Conservation (phyloP, 2,888 invertebrate species). For the Neocrepidodera transversa region DNA sequence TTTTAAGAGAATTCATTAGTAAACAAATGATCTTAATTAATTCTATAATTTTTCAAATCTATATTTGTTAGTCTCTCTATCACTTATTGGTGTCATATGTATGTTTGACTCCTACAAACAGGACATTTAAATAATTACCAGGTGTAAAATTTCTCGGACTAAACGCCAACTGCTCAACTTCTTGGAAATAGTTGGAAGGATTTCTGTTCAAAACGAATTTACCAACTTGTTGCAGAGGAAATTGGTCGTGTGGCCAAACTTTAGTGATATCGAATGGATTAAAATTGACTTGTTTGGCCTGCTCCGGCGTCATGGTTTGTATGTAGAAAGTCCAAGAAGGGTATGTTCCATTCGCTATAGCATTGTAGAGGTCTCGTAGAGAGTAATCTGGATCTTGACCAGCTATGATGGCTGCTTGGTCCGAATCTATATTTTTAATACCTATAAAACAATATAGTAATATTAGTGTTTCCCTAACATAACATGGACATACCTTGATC, state of each 20-base stretch:
- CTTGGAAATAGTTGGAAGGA: conserved; percentile 88
- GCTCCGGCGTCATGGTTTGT: conserved; percentile 81
- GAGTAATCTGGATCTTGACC: conserved; percentile 85
- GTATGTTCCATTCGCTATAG: conserved; percentile 70
- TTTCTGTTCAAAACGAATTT: conserved; percentile 83
- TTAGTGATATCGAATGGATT: conserved; percentile 84
- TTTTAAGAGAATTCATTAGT: too few species aligned
- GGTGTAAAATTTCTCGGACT: conserved; percentile 87
- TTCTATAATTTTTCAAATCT: too few species aligned
- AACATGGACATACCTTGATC: conserved; percentile 73
- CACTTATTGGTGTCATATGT: too few species aligned
- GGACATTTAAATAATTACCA: conserved; percentile 64
- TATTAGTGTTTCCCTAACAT: too few species aligned
- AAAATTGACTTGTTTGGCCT: conserved; percentile 78
- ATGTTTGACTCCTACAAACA: too few species aligned
- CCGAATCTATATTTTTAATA: conserved; percentile 76
- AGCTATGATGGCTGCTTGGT: conserved; percentile 71
- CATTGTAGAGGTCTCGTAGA: conserved; percentile 85
- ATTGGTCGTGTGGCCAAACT: conserved; percentile 85
- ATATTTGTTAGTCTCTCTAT: too few species aligned
- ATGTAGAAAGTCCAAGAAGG: conserved; percentile 83
- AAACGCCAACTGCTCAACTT: conserved; percentile 90
- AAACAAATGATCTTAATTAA: too few species aligned
- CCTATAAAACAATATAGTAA: conserved; percentile 30
- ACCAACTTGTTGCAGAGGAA: conserved; percentile 84